These are phyloP conservation scores for Regulus satrapa DNA, from an alignment of 2,113 vertebrate species.

Conservation along the genomic window DNA sequence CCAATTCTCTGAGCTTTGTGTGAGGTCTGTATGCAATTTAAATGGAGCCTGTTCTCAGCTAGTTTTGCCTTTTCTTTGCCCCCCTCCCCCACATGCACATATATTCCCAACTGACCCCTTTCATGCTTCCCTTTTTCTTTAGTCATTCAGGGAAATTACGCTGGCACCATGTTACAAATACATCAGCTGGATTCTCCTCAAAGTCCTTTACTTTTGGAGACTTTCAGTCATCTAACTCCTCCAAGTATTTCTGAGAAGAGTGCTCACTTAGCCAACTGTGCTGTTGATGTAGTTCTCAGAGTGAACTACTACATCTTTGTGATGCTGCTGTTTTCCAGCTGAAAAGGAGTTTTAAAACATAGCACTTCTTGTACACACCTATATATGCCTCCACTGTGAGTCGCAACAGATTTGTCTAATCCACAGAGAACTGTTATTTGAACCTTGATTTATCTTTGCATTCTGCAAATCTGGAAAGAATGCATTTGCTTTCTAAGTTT, in stretches of 20 bases:
- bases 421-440: background rate
- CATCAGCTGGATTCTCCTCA: background rate
- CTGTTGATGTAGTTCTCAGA: background rate
- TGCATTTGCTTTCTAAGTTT: background rate
- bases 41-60: constrained; percentile 46
- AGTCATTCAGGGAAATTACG: background rate
- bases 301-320: background rate
- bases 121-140: constrained; percentile 1
- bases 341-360: background rate
- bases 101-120: constrained; percentile 41
- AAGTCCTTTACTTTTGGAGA: background rate
- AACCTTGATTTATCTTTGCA: background rate
- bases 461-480: background rate
- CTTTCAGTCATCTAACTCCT: background rate
- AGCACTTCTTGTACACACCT: background rate
- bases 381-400: background rate
- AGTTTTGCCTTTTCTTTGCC: constrained; percentile 45
- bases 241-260: constrained; percentile 19
- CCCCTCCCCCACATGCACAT: constrained; percentile 5
- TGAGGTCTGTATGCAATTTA: constrained; percentile 62
- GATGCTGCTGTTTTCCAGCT: background rate
- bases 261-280: background rate
- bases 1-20: constrained; percentile 64
- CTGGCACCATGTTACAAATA: constrained; percentile 18
- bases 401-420: background rate